Conservation (phyloP, 2,888 invertebrate species). For the Caenorhabditis doughertyi region DNA sequence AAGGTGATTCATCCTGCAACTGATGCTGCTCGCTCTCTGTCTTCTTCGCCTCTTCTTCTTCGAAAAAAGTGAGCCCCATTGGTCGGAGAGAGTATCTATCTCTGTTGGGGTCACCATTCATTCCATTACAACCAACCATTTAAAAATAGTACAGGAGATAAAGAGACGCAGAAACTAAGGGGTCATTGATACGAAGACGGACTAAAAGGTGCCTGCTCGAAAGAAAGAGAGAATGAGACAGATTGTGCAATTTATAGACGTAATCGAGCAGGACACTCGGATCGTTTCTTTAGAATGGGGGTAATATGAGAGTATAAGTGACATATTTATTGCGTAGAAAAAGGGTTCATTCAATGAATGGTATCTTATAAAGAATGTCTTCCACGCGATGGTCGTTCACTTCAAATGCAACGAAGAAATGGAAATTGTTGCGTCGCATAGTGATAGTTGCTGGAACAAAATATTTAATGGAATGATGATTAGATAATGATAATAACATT, state of each 20-base stretch:
- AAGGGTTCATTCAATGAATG: slow-evolving; percentile 47
- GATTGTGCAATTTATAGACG: slow-evolving; percentile 53
- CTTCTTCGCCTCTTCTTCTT: slow-evolving; percentile 21
- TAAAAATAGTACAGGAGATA: slow-evolving; percentile 5
- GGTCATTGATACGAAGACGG: slow-evolving; percentile 54
- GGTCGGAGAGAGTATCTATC: neutral
- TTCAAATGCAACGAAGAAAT: slow-evolving; percentile 64
- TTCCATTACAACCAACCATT: slow-evolving; percentile 45
- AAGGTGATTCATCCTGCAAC: slow-evolving; percentile 56
- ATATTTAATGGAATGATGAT: too few relatives aligned
- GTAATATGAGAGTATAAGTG: neutral
- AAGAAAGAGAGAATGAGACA: neutral
- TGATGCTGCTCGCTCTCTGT: slow-evolving; percentile 17
- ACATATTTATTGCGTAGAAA: slow-evolving; percentile 31
- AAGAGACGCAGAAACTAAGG: slow-evolving; percentile 30
- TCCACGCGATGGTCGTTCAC: slow-evolving; percentile 53
- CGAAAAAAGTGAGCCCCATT: slow-evolving; percentile 46
- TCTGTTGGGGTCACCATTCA: slow-evolving; percentile 42
- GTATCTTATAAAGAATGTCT: slow-evolving; percentile 60
- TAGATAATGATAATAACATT: neutral
- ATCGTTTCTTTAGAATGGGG: neutral
- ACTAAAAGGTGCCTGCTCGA: slow-evolving; percentile 26
- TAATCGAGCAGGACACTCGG: slow-evolving; percentile 37
- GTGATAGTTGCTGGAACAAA: slow-evolving; percentile 51
- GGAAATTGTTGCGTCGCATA: slow-evolving; percentile 56